Conservation (phyloP, 2,797 vertebrate species). For the Manis crassicaudata region DNA sequence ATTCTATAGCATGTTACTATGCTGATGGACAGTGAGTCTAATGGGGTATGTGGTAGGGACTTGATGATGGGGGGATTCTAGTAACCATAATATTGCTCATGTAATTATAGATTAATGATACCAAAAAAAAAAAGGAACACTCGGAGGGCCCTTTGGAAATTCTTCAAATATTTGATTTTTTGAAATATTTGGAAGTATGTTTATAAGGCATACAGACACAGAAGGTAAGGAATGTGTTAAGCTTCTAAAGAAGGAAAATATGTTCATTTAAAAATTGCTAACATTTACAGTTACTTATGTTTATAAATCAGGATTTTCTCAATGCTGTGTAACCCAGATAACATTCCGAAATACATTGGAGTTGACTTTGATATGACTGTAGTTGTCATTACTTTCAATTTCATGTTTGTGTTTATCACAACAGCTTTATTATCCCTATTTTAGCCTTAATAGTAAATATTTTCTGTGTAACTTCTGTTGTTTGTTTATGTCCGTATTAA, state of each 20-base stretch:
- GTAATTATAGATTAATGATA: no score
- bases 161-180: conserved; percentile 13
- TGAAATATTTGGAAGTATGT: conserved; percentile 18
- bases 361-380: background rate
- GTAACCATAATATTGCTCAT: no score
- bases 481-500: conserved; percentile 51
- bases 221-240: background rate
- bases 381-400: conserved; percentile 19
- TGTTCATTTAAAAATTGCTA: background rate
- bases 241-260: background rate
- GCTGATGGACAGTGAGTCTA: no score
- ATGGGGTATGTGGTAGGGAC: no score
- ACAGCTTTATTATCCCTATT: conserved; percentile 18
- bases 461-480: conserved; percentile 32
- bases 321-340: background rate
- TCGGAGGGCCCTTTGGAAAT: background rate
- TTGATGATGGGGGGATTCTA: no score
- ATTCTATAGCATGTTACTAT: no score
- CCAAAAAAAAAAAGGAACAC: no score
- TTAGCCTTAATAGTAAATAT: conserved; percentile 23
- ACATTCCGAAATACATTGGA: conserved; percentile 27
- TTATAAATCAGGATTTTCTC: conserved; percentile 49
- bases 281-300: background rate
- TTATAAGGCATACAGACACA: background rate
- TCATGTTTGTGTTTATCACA: conserved; percentile 33